These are phyloP conservation scores for Candoia aspera DNA, from an alignment of 2,113 vertebrate species.

Conservation along the genomic window DNA sequence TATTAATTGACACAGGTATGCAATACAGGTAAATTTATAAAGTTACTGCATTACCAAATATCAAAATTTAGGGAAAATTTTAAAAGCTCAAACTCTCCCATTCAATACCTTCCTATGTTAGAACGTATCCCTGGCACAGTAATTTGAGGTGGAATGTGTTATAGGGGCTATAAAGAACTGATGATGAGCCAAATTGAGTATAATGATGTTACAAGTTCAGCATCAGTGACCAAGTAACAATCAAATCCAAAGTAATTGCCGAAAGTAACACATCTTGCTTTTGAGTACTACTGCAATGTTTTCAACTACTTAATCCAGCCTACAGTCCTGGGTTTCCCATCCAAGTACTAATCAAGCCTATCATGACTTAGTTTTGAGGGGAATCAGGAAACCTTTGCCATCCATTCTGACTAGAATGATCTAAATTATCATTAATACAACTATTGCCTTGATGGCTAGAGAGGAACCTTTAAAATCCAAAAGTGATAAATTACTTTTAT, in stretches of 20 bases:
- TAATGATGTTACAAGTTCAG: fast-evolving
- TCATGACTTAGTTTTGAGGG: too few species aligned
- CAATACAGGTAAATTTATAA: neutral
- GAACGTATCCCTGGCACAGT: neutral
- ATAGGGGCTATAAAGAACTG: neutral
- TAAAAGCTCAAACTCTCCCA: neutral
- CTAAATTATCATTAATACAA: fast-evolving
- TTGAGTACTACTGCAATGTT: too few species aligned
- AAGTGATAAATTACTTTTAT: neutral
- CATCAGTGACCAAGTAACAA: neutral
- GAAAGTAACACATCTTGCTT: too few species aligned
- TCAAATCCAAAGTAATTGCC: too few species aligned
- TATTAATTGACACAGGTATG: neutral
- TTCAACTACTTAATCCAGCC: too few species aligned
- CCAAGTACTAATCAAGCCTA: too few species aligned
- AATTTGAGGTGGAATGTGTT: neutral
- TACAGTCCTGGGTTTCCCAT: too few species aligned
- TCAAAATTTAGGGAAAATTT: neutral
- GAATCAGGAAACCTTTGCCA: too few species aligned
- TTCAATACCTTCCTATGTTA: neutral
- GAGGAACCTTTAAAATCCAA: neutral
- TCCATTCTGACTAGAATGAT: neutral
- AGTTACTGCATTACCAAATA: neutral
- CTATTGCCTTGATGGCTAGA: neutral
- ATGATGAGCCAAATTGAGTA: neutral